Evolutionary conservation across 1,140 invertebrate genomes (phyloP).

Genomic region (Meteorus sp.): DNA sequence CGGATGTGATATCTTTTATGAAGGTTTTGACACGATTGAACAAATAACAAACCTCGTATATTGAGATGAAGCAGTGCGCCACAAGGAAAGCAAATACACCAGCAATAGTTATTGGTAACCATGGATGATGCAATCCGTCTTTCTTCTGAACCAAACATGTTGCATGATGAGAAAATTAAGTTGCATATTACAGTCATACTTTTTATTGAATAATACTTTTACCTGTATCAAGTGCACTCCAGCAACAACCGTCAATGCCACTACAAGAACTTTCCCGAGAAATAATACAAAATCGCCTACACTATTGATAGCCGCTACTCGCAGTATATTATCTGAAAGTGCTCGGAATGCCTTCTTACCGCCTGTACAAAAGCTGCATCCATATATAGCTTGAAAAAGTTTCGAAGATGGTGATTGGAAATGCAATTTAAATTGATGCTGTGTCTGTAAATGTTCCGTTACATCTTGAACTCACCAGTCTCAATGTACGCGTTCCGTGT

Average conservation of each 20-base stretch:
- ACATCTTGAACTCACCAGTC: slow-evolving; percentile 61
- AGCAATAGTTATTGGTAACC: slow-evolving; percentile 68
- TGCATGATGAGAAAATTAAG: background rate
- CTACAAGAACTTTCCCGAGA: slow-evolving; percentile 72
- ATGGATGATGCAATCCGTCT: slow-evolving; percentile 67
- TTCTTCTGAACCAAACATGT: slow-evolving; percentile 57
- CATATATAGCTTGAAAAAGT: slow-evolving; percentile 68
- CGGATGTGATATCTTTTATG: background rate
- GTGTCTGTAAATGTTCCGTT: slow-evolving; percentile 50
- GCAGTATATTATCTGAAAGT: slow-evolving; percentile 66
- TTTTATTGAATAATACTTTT: slow-evolving; percentile 27
- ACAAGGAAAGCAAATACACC: slow-evolving; percentile 73
- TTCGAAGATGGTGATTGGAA: too few species aligned
- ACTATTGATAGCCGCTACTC: slow-evolving; percentile 75
- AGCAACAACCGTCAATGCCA: slow-evolving; percentile 65
- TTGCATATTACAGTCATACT: background rate
- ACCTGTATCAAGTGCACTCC: slow-evolving; percentile 68
- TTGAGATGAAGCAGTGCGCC: slow-evolving; percentile 75
- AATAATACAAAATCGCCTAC: slow-evolving; percentile 80
- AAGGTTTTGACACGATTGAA: slow-evolving; percentile 1
- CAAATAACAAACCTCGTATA: slow-evolving; percentile 70
- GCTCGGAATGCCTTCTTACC: slow-evolving; percentile 67
- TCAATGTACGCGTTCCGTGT: slow-evolving; percentile 80
- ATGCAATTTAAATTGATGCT: slow-evolving; percentile 10
- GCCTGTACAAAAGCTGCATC: slow-evolving; percentile 68